Base-by-base conservation (phyloP, 1,140 invertebrate species). In the Brachionus sp. region DNA sequence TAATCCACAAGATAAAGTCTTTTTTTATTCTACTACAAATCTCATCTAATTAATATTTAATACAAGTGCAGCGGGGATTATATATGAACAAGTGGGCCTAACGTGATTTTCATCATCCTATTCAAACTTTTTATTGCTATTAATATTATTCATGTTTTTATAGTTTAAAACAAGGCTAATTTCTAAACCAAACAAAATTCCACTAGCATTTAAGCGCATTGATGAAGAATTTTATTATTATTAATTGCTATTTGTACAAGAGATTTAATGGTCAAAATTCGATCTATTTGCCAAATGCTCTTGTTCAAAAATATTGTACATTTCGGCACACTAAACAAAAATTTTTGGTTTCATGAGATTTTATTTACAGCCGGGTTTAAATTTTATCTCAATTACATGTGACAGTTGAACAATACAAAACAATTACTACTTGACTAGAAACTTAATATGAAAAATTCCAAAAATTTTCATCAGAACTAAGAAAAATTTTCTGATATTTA, bases 91-190 rank as follows among this genome's bases (percentile, higher is more conserved):
- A 57, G 50, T 57, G 50, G 50, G 19, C 50, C 33, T 66, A 66
- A 66, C 64, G 64, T 66, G 64, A 66, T 66, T 66, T 66, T 66
- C n/a, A 10, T 66, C 25, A 66, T 33, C 25, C 64, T 33, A 33
- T 33, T 35, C 25, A 66, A 57, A 57, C 16, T 57, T 57, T 57
- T 23, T 57, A 19, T 7, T 25, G 1, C 19, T 23, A 23, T 57
- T 57, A n/a, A 33, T 37, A 7, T 57, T 23, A 57, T 57, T 57
- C 50, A 33, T 37, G 64, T 33, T 37, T 39, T 39, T 39, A 70
- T 39, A 70, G 37, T n/a, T 39, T 70, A 70, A 70, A 70, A 70
- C 66, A 70, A 70, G 66, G 66, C 37, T 70, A 70, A 70, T 70
- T 37, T 70, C 35, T 70, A 19, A 23, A 70, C 37, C 39, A 70